Percentiles rank a stretch among this genome's conserved stretches.
Evolutionary conservation across 30 jellyfish, hydroid and myxozoan genomes (phyloP).

Genomic region (Aurelia aurita): DNA sequence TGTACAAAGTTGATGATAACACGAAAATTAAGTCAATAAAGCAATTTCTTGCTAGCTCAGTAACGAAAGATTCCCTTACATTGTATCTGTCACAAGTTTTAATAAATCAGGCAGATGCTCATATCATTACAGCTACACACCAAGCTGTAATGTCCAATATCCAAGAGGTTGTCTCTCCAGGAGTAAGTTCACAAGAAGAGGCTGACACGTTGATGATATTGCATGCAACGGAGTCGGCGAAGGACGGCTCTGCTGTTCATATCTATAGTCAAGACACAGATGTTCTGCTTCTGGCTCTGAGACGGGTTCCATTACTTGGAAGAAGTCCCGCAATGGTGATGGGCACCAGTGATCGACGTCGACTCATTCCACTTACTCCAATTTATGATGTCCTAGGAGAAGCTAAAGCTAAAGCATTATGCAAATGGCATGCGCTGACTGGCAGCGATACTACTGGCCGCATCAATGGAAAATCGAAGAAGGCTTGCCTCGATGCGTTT

Average conservation of each 20-base stretch:
- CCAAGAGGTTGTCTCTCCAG: constrained; percentile 25
- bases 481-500: no score
- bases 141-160: background rate
- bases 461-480: no score
- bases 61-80: constrained; percentile 4
- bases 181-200: constrained; percentile 34
- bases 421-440: no score
- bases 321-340: constrained; percentile 22
- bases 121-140: no score
- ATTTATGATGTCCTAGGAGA: no score
- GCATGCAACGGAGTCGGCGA: constrained; percentile 31
- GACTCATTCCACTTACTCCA: background rate
- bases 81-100: background rate
- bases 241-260: background rate
- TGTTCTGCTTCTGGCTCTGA: constrained; percentile 20
- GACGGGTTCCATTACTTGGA: constrained; percentile 28
- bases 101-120: no score
- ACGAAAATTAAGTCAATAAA: constrained; percentile 21
- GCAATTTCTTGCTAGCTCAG: constrained; percentile 32
- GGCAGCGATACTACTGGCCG: no score
- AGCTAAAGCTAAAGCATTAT: no score
- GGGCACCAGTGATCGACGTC: constrained; percentile 40
- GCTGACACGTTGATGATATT: constrained; percentile 26
- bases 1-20: constrained; percentile 5
- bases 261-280: background rate